Evolutionary conservation across 2,888 invertebrate genomes (phyloP), one percentile per base, ranked within the genome.

Genomic region (Aplocera efformata): DNA sequence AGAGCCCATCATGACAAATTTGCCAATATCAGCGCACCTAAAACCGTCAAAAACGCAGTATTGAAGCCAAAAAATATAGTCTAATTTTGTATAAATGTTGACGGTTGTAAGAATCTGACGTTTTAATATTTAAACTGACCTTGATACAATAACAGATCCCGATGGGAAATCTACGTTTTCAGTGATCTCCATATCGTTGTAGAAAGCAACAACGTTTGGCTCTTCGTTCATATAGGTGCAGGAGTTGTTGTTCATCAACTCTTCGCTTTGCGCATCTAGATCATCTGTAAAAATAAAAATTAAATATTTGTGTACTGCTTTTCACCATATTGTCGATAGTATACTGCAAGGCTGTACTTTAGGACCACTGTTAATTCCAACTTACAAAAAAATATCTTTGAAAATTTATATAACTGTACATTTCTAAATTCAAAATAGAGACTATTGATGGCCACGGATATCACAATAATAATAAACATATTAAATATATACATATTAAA

Each of bases 21-120:
- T 96, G n/a, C 96, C 96, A 33, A 96, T 95, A 65, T 96, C 96
- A 20, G 90, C 89, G 68, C 96, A 96, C 56, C 96, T 92, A 60
- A 0, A 65, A 53, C 10, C 2, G 0, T 40, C 10, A 21, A 5
- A 27, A 23, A 31, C 20, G 9, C 22, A 7, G 7, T 10, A 1
- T 23, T 7, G 22, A 6, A 9, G 3, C 7, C 1, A 10, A 30
- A 0, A 10, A 11, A 32, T 13, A 17, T 25, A n/a, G n/a, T n/a
- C n/a, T 9, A 13, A 29, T 3, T n/a, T 20, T 17, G n/a, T 5
- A 7, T 9, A 25, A 10, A 25, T 10, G 9, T 25, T 6, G 21
- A n/a, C n/a, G n/a, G n/a, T n/a, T n/a, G n/a, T n/a, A n/a, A n/a
- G n/a, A n/a, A n/a, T n/a, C n/a, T n/a, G n/a, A n/a, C n/a, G n/a